phyloP scores from a whole-genome alignment of 1,140 invertebrate species.

The Acyrthosiphon pisum region DNA sequence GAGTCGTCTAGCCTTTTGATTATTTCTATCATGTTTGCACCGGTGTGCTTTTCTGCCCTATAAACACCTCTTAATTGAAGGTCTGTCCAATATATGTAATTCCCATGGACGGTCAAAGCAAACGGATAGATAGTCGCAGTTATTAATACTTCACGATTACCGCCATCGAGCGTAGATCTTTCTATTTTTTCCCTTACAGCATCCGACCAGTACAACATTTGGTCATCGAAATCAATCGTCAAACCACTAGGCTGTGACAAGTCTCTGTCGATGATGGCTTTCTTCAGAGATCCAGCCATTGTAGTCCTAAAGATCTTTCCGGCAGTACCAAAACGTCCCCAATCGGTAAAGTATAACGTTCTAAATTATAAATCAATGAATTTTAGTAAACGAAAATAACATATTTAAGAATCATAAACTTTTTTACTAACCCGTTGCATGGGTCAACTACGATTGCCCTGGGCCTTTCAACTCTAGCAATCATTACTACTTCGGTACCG shows the following conservation, averaged over 20 bases:
- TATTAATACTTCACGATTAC: conserved; percentile 74
- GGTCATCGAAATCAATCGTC: conserved; percentile 94
- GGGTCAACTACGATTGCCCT: conserved; percentile 96
- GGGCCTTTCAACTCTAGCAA: conserved; percentile 89
- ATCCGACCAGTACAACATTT: conserved; percentile 97
- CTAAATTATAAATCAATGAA: conserved; percentile 61
- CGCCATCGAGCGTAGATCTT: conserved; percentile 86
- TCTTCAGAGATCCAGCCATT: conserved; percentile 94
- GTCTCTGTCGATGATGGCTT: conserved; percentile 87
- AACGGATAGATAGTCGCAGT: conserved; percentile 95
- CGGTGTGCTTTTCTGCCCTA: conserved; percentile 95
- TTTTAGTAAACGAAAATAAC: neutral
- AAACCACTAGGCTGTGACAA: conserved; percentile 94
- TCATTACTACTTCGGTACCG: conserved; percentile 89
- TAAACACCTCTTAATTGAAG: conserved; percentile 93
- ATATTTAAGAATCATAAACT: neutral
- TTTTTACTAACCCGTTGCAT: conserved; percentile 78
- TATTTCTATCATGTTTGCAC: conserved; percentile 92
- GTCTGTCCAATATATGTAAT: conserved; percentile 98
- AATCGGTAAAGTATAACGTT: conserved; percentile 90
- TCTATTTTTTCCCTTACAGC: conserved; percentile 97
- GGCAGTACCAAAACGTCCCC: conserved; percentile 89
- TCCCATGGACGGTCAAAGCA: conserved; percentile 88
- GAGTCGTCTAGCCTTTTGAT: conserved; percentile 90
- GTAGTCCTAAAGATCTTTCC: conserved; percentile 95